Percentiles rank a stretch among this genome's conserved stretches.
phyloP scores from a whole-genome alignment of 92 coral and sea anemone species.

The Umimayanthus chanpuru region DNA sequence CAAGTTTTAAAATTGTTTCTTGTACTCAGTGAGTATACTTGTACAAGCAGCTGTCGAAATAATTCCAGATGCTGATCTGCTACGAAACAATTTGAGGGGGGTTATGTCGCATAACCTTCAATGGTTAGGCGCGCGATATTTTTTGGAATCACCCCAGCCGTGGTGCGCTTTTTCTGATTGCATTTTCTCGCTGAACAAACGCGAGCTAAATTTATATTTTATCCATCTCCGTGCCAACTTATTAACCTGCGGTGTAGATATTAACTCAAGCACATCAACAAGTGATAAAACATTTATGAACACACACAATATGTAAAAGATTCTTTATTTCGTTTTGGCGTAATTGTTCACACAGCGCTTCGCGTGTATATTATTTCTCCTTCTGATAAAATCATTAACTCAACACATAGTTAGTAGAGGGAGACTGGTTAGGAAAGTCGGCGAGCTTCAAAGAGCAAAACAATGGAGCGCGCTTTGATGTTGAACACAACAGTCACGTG shows the following conservation, averaged over 20 bases:
- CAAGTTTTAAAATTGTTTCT: not conserved
- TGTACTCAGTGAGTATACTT: not conserved
- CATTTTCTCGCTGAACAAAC: constrained; percentile 12
- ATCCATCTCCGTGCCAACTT: constrained; percentile 7
- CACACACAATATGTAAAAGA: constrained; percentile 22
- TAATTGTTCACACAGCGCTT: constrained; percentile 13
- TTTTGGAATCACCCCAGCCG: not conserved
- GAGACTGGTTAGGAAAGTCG: too few species aligned
- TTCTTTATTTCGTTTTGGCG: constrained; percentile 30
- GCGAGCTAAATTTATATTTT: not conserved
- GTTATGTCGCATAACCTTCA: not conserved
- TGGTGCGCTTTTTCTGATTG: constrained; percentile 6
- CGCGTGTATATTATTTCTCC: too few species aligned
- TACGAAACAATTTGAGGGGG: not conserved
- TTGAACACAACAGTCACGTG: too few species aligned
- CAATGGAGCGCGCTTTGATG: too few species aligned
- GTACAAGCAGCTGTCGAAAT: not conserved
- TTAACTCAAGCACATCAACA: constrained; percentile 22
- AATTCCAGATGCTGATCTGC: not conserved
- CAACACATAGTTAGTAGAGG: too few species aligned
- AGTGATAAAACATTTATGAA: constrained; percentile 35
- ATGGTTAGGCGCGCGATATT: not conserved
- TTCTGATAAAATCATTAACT: constrained; percentile 36
- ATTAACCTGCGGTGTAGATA: constrained; percentile 14
- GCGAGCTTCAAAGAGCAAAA: too few species aligned